Evolutionary conservation across 2,797 vertebrate genomes (phyloP).

Genomic region (Peromyscus eremicus): DNA sequence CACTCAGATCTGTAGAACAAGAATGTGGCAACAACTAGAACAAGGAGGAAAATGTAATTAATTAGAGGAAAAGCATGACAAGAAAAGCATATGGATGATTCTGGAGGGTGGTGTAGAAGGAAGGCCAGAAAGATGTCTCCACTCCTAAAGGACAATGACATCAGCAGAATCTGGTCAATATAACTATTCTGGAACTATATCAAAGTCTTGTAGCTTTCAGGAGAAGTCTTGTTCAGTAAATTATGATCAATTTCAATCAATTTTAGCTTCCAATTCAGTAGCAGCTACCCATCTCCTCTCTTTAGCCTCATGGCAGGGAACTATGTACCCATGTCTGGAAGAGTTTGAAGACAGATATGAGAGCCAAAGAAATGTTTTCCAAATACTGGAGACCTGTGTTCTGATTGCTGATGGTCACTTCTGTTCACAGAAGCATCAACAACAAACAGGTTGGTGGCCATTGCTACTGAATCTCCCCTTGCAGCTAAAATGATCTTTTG

Average conservation of each 20-base stretch:
- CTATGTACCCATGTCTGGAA: neutral
- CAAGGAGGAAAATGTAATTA: neutral
- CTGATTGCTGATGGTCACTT: neutral
- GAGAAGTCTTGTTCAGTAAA: neutral
- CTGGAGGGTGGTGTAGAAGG: neutral
- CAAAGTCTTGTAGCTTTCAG: neutral
- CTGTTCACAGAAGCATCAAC: neutral
- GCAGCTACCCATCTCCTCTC: neutral
- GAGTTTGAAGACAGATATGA: neutral
- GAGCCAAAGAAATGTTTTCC: too few species aligned
- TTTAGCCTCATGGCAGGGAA: neutral
- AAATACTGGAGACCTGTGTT: neutral
- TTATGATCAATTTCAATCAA: neutral
- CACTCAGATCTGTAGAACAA: neutral
- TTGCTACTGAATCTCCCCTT: too few species aligned
- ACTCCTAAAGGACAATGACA: neutral
- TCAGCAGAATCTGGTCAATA: neutral
- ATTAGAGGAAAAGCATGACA: neutral
- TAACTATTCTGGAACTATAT: neutral
- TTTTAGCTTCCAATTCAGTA: neutral
- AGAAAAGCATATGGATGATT: neutral
- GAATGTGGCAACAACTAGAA: too few species aligned
- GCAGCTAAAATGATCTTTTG: too few species aligned
- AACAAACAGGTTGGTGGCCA: too few species aligned
- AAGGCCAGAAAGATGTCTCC: neutral